phyloP scores from a whole-genome alignment of 1,140 invertebrate genomes.

The Drosophila sproati region DNA sequence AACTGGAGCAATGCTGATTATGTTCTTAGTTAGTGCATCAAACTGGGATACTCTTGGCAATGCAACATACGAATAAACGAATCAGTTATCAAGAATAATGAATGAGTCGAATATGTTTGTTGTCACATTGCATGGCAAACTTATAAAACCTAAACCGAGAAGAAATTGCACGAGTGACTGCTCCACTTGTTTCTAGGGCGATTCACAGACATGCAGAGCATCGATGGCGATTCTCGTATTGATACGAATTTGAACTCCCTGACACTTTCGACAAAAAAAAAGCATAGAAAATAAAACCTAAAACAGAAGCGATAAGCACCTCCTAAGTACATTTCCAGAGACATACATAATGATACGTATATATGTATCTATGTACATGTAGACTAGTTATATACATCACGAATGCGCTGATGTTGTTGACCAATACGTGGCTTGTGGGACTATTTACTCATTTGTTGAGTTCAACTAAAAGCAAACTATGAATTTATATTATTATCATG shows the following conservation, averaged over 20 bases:
- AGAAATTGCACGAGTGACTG: constrained; percentile 16
- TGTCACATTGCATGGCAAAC: no score
- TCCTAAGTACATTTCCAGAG: constrained; percentile 11
- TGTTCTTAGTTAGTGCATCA: no score
- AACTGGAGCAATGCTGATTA: no score
- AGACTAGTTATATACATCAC: constrained; percentile 16
- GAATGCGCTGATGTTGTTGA: constrained; percentile 27
- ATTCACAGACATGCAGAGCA: constrained; percentile 13
- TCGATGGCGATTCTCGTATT: constrained; percentile 35
- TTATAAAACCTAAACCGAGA: neutral
- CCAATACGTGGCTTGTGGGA: constrained; percentile 33
- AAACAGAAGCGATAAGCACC: constrained; percentile 57
- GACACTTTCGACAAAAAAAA: constrained; percentile 41
- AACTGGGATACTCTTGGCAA: no score
- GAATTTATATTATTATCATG: constrained; percentile 39
- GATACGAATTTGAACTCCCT: constrained; percentile 69
- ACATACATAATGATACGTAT: constrained; percentile 2
- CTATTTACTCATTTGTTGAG: constrained; percentile 1
- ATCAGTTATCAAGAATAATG: no score
- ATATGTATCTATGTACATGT: neutral
- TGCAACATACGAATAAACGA: no score
- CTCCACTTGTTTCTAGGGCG: constrained; percentile 27
- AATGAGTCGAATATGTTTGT: no score
- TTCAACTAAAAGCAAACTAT: constrained; percentile 15
- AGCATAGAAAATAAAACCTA: constrained; percentile 3